Conservation (phyloP, 2,113 vertebrate species). For the Nothoprocta perdicaria region DNA sequence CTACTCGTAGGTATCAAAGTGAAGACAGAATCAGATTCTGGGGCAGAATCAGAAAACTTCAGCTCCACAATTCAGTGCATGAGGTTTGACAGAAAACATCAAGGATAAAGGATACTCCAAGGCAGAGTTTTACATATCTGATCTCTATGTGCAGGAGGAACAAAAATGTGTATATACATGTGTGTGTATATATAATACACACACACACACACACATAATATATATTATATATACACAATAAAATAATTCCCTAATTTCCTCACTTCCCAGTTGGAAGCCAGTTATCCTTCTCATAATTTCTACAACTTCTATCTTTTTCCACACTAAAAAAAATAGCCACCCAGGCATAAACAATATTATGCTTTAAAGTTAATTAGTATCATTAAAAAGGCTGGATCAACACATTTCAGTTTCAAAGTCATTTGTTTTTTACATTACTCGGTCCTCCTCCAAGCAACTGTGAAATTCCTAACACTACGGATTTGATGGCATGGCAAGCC, state of each 20-base stretch:
- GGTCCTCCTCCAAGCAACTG: background rate
- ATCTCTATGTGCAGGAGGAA: background rate
- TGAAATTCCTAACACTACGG: background rate
- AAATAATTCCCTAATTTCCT: background rate
- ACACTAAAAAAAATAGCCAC: background rate
- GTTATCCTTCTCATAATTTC: background rate
- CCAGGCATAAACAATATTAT: background rate
- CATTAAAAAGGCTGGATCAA: background rate
- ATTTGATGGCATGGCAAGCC: background rate
- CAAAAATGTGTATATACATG: background rate
- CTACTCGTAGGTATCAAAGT: background rate
- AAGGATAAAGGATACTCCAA: background rate
- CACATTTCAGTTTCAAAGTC: background rate
- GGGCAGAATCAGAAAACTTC: background rate
- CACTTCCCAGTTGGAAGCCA: background rate
- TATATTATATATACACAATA: background rate
- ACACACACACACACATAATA: too few species aligned
- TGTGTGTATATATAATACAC: too few species aligned
- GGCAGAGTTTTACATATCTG: background rate
- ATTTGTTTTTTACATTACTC: background rate
- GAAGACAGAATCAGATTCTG: background rate
- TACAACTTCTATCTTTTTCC: background rate
- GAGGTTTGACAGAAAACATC: background rate
- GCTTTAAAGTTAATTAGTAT: background rate
- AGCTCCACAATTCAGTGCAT: background rate